Evolutionary conservation across 2,888 invertebrate genomes (phyloP).

Genomic region (Troilus luridus): DNA sequence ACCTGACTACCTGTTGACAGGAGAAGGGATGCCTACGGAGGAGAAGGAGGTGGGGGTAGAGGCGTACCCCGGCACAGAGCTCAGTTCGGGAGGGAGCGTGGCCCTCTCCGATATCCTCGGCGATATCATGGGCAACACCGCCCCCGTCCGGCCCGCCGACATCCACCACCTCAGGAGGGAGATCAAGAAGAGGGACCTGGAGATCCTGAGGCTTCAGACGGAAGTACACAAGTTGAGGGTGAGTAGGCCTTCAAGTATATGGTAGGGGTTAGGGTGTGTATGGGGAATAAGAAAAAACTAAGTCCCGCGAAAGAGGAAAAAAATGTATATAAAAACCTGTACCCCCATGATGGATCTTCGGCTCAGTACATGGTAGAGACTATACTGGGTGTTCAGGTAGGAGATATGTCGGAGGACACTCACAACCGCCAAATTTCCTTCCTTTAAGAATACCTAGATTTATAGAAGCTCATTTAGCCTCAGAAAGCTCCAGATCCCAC

Average conservation of each 20-base stretch:
- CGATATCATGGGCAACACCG: slow-evolving; percentile 61
- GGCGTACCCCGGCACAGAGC: neutral
- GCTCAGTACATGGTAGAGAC: too few species aligned
- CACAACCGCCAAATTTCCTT: too few species aligned
- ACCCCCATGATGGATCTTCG: too few species aligned
- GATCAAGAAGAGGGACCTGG: slow-evolving; percentile 73
- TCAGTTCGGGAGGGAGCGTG: slow-evolving; percentile 52
- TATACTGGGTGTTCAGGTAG: too few species aligned
- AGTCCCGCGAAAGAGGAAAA: too few species aligned
- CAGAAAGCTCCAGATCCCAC: too few species aligned
- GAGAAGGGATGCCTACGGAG: slow-evolving; percentile 52
- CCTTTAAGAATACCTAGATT: too few species aligned
- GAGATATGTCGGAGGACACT: too few species aligned
- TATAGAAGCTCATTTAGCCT: too few species aligned
- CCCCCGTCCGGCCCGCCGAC: slow-evolving; percentile 71
- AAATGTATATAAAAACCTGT: too few species aligned
- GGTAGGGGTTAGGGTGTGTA: neutral
- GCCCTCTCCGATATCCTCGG: slow-evolving; percentile 59
- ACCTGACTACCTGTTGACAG: neutral
- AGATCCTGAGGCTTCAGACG: slow-evolving; percentile 75
- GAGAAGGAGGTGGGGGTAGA: slow-evolving; percentile 50
- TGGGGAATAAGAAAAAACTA: too few species aligned
- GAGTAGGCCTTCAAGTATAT: slow-evolving; percentile 66
- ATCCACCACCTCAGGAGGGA: slow-evolving; percentile 73
- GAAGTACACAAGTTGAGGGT: slow-evolving; percentile 82